Base-by-base conservation (phyloP, 2,113 vertebrate genomes). In the Deroptyus accipitrinus region DNA sequence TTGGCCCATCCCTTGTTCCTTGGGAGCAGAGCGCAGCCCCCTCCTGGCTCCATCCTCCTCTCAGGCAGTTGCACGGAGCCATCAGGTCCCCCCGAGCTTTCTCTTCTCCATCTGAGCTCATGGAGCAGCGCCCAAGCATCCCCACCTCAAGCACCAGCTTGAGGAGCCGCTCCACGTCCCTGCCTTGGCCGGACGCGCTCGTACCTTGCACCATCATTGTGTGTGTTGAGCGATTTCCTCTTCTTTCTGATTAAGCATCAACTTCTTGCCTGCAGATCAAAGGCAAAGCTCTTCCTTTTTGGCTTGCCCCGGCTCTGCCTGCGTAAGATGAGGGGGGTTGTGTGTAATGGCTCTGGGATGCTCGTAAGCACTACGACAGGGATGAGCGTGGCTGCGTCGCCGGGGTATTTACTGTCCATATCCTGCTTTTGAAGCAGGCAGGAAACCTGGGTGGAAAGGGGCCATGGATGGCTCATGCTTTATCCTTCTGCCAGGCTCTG, bases 81-180 rank as follows among this genome's bases (percentile, higher is more conserved):
- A 59, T n/a, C 33, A 35, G 57, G 57, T 59, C 57, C 57, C 57
- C 33, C 57, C 57, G 33, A 35, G 57, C 57, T 33, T 59, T 35
- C 55, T 23, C 33, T 37, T 37, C 35, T 37, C 41, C 42, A 2
- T 9, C 15, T 0, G 11, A 27, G 54, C 37, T 4, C 46, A 1
- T 1, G 14, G 31, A 84, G 75, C 83, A 57, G 61, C 12, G 30
- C 27, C 23, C 63, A 10, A 13, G 62, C 27, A 41, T 19, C 62
- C 2, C n/a, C 0, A 0, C 74, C 48, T 67, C n/a, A 1, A 22
- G 37, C 74, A 3, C n/a, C 18, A 1, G 0, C 28, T 37, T 14
- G 30, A 3, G 64, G 25, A 33, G 35, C 86, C 2, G 28, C 59
- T 59, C 42, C 0, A 0, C 2, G 3, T 18, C 46, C 42, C 67